phyloP scores from a whole-genome alignment of 2,113 vertebrate species.

The Ursus arctos region DNA sequence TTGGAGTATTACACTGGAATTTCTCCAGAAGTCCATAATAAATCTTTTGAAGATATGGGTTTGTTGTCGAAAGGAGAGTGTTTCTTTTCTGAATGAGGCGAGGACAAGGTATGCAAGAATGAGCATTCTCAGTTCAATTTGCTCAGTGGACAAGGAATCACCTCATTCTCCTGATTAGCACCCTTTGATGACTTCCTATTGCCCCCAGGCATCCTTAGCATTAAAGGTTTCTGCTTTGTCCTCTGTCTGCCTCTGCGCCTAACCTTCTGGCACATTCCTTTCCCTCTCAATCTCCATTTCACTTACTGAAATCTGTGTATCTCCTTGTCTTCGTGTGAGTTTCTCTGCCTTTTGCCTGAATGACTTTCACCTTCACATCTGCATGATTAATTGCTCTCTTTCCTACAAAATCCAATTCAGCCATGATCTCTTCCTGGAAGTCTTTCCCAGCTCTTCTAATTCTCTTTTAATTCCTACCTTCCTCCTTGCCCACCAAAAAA shows the following conservation, averaged over 20 bases:
- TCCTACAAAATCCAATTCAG: background rate
- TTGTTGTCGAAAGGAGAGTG: background rate
- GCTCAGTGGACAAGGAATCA: background rate
- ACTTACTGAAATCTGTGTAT: background rate
- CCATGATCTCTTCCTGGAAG: background rate
- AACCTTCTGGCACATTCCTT: conserved; percentile 47
- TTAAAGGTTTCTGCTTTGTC: conserved; percentile 29
- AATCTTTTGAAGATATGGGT: conserved; percentile 6
- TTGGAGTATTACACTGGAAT: conserved; percentile 44
- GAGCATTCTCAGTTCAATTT: background rate
- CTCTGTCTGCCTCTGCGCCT: background rate
- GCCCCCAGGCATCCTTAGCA: background rate
- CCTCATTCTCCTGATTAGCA: conserved; percentile 10
- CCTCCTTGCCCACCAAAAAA: background rate
- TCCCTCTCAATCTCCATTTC: background rate
- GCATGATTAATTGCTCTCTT: background rate
- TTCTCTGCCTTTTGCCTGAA: background rate
- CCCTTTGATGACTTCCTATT: conserved; percentile 44
- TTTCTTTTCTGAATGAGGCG: background rate
- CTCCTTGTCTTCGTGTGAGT: background rate
- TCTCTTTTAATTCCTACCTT: background rate
- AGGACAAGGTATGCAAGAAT: background rate
- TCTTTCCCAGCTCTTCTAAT: background rate
- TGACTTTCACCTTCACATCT: background rate
- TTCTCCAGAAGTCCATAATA: conserved; percentile 29